phyloP scores from a whole-genome alignment of 1,140 invertebrate species.

The Caenorhabditis briggsae region DNA sequence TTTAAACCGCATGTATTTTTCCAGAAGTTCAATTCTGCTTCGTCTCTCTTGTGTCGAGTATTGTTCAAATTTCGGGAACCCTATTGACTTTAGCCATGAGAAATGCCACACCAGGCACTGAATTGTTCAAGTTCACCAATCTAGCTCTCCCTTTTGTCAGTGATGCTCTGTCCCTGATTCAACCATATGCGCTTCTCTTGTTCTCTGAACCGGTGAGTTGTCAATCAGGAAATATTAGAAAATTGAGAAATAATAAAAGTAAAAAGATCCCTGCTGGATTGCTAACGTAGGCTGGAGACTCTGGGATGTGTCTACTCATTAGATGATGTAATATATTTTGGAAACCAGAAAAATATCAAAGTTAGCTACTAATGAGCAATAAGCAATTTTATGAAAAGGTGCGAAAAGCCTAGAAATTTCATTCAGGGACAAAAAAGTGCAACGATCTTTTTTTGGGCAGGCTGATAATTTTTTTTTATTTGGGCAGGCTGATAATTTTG shows the following conservation, averaged over 20 bases:
- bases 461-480: too few species aligned
- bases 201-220: neutral
- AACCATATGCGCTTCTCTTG: neutral
- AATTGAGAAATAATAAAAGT: neutral
- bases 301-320: neutral
- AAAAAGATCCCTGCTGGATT: neutral
- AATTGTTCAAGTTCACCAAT: neutral
- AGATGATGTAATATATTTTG: neutral
- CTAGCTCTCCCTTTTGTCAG: neutral
- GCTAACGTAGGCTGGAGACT: neutral
- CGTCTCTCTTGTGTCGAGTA: neutral
- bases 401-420: too few species aligned
- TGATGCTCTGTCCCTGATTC: neutral
- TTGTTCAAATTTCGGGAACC: neutral
- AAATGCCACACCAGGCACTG: neutral
- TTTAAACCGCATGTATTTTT: neutral
- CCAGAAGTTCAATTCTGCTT: neutral
- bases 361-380: too few species aligned
- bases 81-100: neutral
- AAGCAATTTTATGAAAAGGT: too few species aligned
- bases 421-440: too few species aligned
- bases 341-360: too few species aligned
- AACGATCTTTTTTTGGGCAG: too few species aligned
- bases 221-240: too few species aligned
- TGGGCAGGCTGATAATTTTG: too few species aligned